A percentile compares a stretch with the other conserved stretches of the same genome.
Conservation (phyloP, 23 tunicate species). For the Styela clava region DNA sequence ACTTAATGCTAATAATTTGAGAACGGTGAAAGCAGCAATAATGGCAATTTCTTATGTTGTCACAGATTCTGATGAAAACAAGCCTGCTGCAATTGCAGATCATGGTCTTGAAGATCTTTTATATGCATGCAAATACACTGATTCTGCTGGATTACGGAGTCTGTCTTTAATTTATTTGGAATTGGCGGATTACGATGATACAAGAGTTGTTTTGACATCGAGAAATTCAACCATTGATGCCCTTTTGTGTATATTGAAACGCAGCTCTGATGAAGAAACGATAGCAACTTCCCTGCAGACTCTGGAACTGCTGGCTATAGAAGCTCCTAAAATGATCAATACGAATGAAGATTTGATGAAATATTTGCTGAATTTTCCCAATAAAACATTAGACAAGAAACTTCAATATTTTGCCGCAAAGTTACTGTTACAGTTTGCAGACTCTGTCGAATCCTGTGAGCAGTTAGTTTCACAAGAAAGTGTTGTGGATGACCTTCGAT, state of each 20-base stretch:
- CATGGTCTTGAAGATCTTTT: constrained; percentile 79
- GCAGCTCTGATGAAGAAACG: constrained; percentile 68
- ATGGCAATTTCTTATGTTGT: constrained; percentile 78
- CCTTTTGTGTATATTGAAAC: constrained; percentile 40
- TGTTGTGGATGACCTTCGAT: constrained; percentile 52
- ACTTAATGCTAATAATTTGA: constrained; percentile 58
- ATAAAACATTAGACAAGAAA: constrained; percentile 50
- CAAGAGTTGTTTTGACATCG: constrained; percentile 44
- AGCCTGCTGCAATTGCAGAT: constrained; percentile 46
- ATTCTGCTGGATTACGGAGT: constrained; percentile 31
- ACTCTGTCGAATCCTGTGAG: constrained; percentile 63
- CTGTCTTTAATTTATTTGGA: constrained; percentile 68
- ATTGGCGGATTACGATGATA: constrained; percentile 60
- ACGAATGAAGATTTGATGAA: constrained; percentile 48
- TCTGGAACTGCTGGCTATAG: constrained; percentile 74
- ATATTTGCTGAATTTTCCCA: constrained; percentile 48
- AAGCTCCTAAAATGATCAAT: constrained; percentile 43
- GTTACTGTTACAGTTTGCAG: constrained; percentile 58
- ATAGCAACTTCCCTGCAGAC: constrained; percentile 47
- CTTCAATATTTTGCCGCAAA: constrained; percentile 56
- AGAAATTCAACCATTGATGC: constrained; percentile 54
- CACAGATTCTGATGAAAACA: constrained; percentile 78
- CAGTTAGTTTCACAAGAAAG: constrained; percentile 31
- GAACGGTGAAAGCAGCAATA: constrained; percentile 72
- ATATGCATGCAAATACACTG: constrained; percentile 66